Evolutionary conservation across 1,140 invertebrate genomes (phyloP), one percentile per base, ranked within the genome.

Genomic region (Drosophila tsacasi): DNA sequence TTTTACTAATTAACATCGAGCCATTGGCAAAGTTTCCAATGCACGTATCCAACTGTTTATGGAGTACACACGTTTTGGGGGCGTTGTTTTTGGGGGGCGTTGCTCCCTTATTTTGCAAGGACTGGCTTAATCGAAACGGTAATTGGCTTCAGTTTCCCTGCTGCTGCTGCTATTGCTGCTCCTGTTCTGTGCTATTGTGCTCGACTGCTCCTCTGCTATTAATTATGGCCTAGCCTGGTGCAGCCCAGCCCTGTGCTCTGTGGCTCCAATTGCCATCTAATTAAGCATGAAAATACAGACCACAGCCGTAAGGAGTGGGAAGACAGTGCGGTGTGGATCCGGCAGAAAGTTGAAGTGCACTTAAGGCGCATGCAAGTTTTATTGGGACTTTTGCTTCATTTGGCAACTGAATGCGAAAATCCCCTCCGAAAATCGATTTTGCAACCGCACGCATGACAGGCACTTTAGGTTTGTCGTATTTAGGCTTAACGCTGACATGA

Each of bases 401-500:
- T 63, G 35, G 52, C 58, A 50, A 39, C 67, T 57, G 50, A 66
- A 67, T 58, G 49, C 60, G 61, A 58, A 62, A 76, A 35, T 44
- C 30, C 46, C 15, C 35, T 23, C 57, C 71, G 67, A 83, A 74
- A 83, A 83, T 83, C 81, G 71, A 83, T 83, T 69, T 49, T 61
- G 76, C 42, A 76, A 64, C 68, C 76, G 61, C 76, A 84, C 61
- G 64, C 76, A 63, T 64, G 72, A 73, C 67, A 68, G 55, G 73
- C 73, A 77, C 65, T 79, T 73, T 73, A 25, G 54, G 55, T 64
- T 73, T 79, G 76, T 78, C 57, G 65, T 55, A 79, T 79, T 79
- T 79, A 65, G 76, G 76, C 76, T 79, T 79, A 79, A 72, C 76
- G 76, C 76, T 79, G 76, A 79, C 76, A 79, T 79, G 76, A 79